Percentiles rank a stretch among this genome's conserved stretches.
Conservation (phyloP, 2,113 vertebrate genomes). For the Perccottus glenii region DNA sequence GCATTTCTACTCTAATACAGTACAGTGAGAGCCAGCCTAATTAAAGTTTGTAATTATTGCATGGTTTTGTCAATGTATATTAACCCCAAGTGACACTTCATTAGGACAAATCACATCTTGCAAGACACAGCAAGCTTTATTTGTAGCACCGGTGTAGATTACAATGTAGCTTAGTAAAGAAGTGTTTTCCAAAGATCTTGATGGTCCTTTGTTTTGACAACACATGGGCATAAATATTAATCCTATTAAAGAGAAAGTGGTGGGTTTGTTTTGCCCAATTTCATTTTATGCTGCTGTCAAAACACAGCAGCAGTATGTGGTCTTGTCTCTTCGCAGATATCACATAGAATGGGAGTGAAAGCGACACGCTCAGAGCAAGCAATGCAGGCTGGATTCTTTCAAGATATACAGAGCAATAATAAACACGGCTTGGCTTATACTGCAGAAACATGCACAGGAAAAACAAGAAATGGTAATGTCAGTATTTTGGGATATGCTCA, state of each 20-base stretch:
- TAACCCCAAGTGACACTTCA: slow-evolving; percentile 5
- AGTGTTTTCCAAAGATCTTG: slow-evolving; percentile 23
- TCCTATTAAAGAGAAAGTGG: slow-evolving; percentile 18
- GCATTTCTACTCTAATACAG: neutral
- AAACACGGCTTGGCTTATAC: slow-evolving; percentile 21
- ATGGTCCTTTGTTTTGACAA: slow-evolving; percentile 32
- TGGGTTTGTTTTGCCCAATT: slow-evolving; percentile 33
- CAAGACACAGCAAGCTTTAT: neutral
- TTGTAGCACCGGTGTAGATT: slow-evolving; percentile 13
- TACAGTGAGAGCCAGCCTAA: neutral
- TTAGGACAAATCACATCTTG: slow-evolving; percentile 1
- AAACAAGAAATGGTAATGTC: slow-evolving; percentile 26
- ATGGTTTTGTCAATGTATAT: neutral
- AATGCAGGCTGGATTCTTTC: slow-evolving; percentile 8
- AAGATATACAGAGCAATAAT: slow-evolving; percentile 30
- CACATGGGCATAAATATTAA: slow-evolving; percentile 50
- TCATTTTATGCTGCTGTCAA: slow-evolving; percentile 28
- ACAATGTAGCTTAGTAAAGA: slow-evolving; percentile 10
- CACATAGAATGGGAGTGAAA: slow-evolving; percentile 15
- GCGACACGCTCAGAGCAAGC: slow-evolving; percentile 22
- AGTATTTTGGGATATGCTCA: neutral
- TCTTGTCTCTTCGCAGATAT: slow-evolving; percentile 11
- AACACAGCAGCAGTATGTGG: slow-evolving; percentile 25
- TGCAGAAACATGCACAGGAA: slow-evolving; percentile 27
- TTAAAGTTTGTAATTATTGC: neutral